These are phyloP conservation scores for Mycteria americana DNA, from an alignment of 2,797 vertebrate species.

Conservation along the genomic window DNA sequence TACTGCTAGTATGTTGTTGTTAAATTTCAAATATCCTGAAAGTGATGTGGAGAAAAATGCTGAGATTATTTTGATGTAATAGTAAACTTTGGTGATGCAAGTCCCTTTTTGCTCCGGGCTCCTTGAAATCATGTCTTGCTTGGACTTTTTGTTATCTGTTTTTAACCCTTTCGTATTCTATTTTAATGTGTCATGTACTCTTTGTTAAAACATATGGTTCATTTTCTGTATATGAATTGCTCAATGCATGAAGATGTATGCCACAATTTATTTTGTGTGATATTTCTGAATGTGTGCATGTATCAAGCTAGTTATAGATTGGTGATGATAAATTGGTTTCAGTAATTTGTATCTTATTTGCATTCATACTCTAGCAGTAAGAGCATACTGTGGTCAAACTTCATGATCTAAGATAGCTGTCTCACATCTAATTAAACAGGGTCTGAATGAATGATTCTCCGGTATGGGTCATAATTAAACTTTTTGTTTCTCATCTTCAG, in stretches of 20 bases:
- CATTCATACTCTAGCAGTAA: not conserved
- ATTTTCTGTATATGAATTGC: not conserved
- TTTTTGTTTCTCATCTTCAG: slow-evolving; percentile 27
- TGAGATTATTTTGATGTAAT: not conserved
- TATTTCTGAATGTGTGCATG: not conserved
- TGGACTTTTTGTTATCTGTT: not conserved
- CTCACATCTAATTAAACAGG: slow-evolving; percentile 10
- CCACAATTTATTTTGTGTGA: not conserved
- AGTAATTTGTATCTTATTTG: slow-evolving; percentile 35
- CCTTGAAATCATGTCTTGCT: not conserved
- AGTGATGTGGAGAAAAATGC: slow-evolving; percentile 10
- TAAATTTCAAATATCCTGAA: slow-evolving; percentile 21
- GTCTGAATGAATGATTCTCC: slow-evolving; percentile 4
- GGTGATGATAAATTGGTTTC: not conserved
- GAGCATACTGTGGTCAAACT: not conserved
- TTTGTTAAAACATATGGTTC: not conserved
- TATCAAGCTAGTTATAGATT: slow-evolving; percentile 13
- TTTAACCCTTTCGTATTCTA: not conserved
- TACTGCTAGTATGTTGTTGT: not conserved
- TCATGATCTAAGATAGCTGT: slow-evolving; percentile 10
- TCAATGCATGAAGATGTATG: not conserved
- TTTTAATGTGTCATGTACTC: not conserved
- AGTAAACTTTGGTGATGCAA: not conserved
- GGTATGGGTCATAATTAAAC: slow-evolving; percentile 24
- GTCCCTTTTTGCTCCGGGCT: not conserved